A percentile compares a stretch with the other conserved stretches of the same genome.
Conservation (phyloP, 1,140 invertebrate genomes). For the Choristoneura fumiferana region DNA sequence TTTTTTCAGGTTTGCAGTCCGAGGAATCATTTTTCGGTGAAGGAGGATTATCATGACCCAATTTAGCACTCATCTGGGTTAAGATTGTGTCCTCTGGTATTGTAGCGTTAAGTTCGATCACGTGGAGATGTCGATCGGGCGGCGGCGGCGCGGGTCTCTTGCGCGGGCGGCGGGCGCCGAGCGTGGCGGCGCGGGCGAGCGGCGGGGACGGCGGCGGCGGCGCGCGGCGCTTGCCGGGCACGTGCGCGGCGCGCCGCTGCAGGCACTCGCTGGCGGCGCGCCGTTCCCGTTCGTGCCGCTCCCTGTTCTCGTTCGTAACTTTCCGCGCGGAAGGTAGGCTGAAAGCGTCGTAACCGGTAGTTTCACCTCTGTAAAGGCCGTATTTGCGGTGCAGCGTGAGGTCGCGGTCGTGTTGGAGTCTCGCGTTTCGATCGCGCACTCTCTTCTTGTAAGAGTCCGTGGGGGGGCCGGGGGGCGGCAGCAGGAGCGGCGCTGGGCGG, state of each 20-base stretch:
- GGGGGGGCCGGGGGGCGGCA: conserved; percentile 75
- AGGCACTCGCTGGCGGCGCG: conserved; percentile 79
- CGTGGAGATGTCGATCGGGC: conserved; percentile 22
- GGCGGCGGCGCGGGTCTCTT: conserved; percentile 63
- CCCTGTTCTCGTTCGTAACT: conserved; percentile 37
- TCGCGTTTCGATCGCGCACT: conserved; percentile 79
- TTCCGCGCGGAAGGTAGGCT: conserved; percentile 76
- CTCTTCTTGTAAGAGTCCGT: conserved; percentile 81
- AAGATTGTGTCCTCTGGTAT: conserved; percentile 20
- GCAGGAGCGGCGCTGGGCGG: conserved; percentile 50
- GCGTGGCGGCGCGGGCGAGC: neutral
- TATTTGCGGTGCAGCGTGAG: conserved; percentile 82
- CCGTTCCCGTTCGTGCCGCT: conserved; percentile 59
- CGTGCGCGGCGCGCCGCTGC: conserved; percentile 79
- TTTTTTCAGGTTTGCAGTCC: conserved; percentile 38
- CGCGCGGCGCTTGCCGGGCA: conserved; percentile 80
- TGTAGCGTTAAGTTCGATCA: conserved; percentile 1
- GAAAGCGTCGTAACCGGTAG: conserved; percentile 75
- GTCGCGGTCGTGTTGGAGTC: conserved; percentile 78
- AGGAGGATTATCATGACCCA: neutral
- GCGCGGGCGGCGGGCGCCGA: conserved; percentile 45
- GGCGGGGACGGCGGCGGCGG: conserved; percentile 15
- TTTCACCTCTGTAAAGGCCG: conserved; percentile 78
- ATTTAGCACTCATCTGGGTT: conserved; percentile 9
- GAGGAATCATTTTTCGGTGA: conserved; percentile 12